Evolutionary conservation across 2,113 vertebrate genomes (phyloP).

Genomic region (Rhynchopsitta pachyrhyncha): DNA sequence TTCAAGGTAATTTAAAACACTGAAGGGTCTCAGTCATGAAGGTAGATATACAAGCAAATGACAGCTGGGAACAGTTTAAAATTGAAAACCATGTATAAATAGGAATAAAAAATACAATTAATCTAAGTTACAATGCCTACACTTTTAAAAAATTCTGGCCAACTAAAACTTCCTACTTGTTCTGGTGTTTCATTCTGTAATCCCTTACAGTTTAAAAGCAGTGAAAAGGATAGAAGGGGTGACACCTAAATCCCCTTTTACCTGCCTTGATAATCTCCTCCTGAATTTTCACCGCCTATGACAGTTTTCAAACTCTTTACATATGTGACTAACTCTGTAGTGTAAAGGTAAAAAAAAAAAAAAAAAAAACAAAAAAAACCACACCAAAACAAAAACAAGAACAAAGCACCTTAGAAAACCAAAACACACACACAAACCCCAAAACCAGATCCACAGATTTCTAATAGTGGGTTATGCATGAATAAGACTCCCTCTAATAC

Average conservation of each 20-base stretch:
- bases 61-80: not conserved
- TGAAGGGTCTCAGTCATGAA: not conserved
- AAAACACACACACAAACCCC: not conserved
- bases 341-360: not conserved
- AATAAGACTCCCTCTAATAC: not conserved
- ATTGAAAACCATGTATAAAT: not conserved
- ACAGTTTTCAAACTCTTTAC: not conserved
- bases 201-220: not conserved
- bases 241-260: not conserved
- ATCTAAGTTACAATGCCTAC: not conserved
- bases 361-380: fast-evolving
- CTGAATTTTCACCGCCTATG: not conserved
- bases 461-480: not conserved
- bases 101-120: not conserved
- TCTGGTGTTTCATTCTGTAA: not conserved
- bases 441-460: not conserved
- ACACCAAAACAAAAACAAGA: not conserved
- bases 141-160: not conserved
- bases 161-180: not conserved
- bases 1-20: not conserved
- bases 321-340: not conserved
- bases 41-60: not conserved
- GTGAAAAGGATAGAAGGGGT: not conserved
- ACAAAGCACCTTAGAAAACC: not conserved
- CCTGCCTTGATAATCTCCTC: not conserved